These are phyloP conservation scores for Pachymerium ferrugineum DNA, from an alignment of 2,888 invertebrate species.

Conservation along the genomic window DNA sequence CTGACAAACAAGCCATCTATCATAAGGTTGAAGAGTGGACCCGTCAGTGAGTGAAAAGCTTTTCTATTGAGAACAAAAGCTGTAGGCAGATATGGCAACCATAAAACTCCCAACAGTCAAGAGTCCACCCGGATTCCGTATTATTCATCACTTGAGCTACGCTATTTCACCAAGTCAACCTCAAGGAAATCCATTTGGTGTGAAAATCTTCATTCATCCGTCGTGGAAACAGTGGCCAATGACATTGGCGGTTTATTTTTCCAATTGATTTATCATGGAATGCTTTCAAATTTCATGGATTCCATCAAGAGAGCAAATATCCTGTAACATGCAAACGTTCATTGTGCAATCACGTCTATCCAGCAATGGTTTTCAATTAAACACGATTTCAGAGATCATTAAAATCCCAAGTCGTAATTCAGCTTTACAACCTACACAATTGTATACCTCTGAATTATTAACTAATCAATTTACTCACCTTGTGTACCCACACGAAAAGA, in stretches of 20 bases:
- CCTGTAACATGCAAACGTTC: neutral
- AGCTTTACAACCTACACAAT: too few species aligned
- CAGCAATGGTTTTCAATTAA: neutral
- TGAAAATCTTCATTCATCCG: neutral
- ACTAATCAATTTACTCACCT: too few species aligned
- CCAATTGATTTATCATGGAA: neutral
- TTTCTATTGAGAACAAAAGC: slow-evolving; percentile 16
- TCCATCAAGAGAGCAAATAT: neutral
- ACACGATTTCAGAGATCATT: too few species aligned
- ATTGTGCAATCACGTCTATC: neutral
- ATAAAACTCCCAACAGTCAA: slow-evolving; percentile 1
- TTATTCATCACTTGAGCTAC: neutral
- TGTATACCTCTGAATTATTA: too few species aligned
- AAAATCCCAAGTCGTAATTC: neutral
- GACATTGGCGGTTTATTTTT: slow-evolving; percentile 1
- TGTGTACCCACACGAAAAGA: too few species aligned
- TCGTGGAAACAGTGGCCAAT: too few species aligned
- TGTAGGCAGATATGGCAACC: slow-evolving; percentile 1
- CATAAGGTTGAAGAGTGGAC: slow-evolving; percentile 20
- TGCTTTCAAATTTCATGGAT: neutral
- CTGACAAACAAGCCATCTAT: slow-evolving; percentile 24
- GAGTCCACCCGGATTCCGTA: neutral
- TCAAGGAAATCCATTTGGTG: neutral
- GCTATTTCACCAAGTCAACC: neutral
- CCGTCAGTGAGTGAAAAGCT: slow-evolving; percentile 1